These are phyloP conservation scores for Liopterus haemorrhoidalis DNA, from an alignment of 2,888 invertebrate genomes.

Conservation along the genomic window DNA sequence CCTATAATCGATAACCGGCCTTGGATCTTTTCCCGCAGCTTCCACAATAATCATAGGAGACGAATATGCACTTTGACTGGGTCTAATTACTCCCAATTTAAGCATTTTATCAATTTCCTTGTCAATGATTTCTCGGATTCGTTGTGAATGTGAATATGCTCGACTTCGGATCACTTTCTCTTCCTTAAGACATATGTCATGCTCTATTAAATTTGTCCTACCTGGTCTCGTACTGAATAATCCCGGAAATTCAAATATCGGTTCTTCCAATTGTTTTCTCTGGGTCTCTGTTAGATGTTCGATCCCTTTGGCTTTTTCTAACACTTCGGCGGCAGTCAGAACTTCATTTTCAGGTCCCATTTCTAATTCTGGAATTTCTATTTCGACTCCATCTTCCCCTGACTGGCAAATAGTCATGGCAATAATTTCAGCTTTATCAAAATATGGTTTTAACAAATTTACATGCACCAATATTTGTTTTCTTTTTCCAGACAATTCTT, in stretches of 20 bases:
- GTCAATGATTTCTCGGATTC: conserved; percentile 4
- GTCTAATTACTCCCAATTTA: conserved; percentile 7
- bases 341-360: not conserved
- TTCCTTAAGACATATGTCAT: conserved; percentile 3
- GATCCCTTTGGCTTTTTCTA: conserved; percentile 3
- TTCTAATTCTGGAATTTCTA: conserved; percentile 6
- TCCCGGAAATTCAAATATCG: conserved; percentile 3
- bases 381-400: conserved; percentile 1
- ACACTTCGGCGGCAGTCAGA: not conserved
- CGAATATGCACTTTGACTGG: conserved; percentile 7
- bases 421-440: conserved; percentile 7
- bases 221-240: conserved; percentile 6
- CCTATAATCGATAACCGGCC: conserved; percentile 2
- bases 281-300: conserved; percentile 1
- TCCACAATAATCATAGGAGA: conserved; percentile 13
- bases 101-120: conserved; percentile 14
- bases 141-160: conserved; percentile 9
- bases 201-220: conserved; percentile 2
- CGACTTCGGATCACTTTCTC: conserved; percentile 2
- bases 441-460: conserved; percentile 9
- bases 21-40: conserved; percentile 1
- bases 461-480: conserved; percentile 9
- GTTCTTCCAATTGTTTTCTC: not conserved
- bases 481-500: conserved; percentile 3
- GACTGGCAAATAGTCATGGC: not conserved